Evolutionary conservation across 30 jellyfish, hydroid and myxozoan species (phyloP).

Genomic region (Aurelia sp.): DNA sequence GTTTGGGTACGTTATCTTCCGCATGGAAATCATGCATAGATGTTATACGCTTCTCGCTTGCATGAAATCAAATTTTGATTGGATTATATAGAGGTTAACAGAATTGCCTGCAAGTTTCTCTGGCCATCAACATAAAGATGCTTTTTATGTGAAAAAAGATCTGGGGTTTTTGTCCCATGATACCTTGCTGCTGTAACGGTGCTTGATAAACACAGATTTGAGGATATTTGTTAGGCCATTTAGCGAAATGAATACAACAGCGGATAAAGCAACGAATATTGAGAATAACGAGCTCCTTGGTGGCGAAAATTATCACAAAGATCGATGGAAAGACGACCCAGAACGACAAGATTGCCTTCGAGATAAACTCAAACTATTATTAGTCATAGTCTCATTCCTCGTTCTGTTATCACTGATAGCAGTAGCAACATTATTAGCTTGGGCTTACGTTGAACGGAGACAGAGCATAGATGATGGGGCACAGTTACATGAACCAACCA

Average conservation of each 20-base stretch:
- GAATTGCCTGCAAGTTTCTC: too few relatives aligned
- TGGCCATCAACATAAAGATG: too few relatives aligned
- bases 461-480: slow-evolving; percentile 27
- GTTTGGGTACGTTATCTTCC: too few relatives aligned
- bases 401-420: slow-evolving; percentile 47
- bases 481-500: slow-evolving; percentile 52
- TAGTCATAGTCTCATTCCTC: slow-evolving; percentile 39
- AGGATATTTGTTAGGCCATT: too few relatives aligned
- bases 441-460: slow-evolving; percentile 69
- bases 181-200: too few relatives aligned
- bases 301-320: not conserved
- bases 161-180: too few relatives aligned
- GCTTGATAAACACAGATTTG: too few relatives aligned
- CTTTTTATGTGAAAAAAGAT: too few relatives aligned
- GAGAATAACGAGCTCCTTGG: slow-evolving; percentile 16
- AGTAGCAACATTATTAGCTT: slow-evolving; percentile 53
- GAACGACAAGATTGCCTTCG: slow-evolving; percentile 22
- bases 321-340: slow-evolving; percentile 10
- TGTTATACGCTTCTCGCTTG: too few relatives aligned
- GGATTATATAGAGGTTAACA: too few relatives aligned
- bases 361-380: slow-evolving; percentile 34
- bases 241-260: slow-evolving; percentile 5
- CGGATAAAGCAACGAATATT: slow-evolving; percentile 32
- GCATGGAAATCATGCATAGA: too few relatives aligned
- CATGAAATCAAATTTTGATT: too few relatives aligned